Evolutionary conservation across 2,888 invertebrate genomes (phyloP), one percentile per base, ranked within the genome.

Genomic region (Ptilodon capucinus): DNA sequence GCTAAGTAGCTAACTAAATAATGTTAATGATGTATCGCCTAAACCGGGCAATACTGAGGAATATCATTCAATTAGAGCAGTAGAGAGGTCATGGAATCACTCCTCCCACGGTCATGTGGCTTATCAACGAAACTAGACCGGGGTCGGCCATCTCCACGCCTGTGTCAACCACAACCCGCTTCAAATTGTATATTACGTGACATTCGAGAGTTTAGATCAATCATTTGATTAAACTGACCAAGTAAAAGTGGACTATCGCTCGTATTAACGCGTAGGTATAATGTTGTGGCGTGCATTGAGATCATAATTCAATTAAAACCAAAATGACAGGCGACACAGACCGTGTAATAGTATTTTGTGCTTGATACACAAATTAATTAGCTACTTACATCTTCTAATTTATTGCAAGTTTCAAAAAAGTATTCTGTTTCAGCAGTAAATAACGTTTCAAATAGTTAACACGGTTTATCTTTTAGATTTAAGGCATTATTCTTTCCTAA

Each of bases 31-130:
- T 32, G 39, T 43, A 38, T 28, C 44, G 50, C 16, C 35, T 34
- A 42, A 54, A 64, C 39, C 48, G 44, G 54, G 50, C 44, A 53
- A 46, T 56, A 52, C 48, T 68, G 68, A 62, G 68, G 63, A 68
- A 68, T 74, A 81, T 82, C 73, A 80, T 81, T 81, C 74, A 81
- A 81, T 85, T 81, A 82, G 68, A 74, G 69, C 73, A 78, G 76
- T 74, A 66, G 76, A 72, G 81, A 82, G 82, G 81, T 81, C 82
- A 83, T 72, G 79, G 77, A 81, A 76, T 71, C 71, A 67, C 70
- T 76, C 73, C 79, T 81, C 83, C 83, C 81, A 84, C 85, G 81
- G 74, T 54, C 68, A 65, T 54, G 54, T 48, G 64, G 64, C 59
- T 77, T 79, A 77, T 78, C 76, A 74, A 65, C 58, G 61, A 67